Percentiles rank a stretch among this genome's conserved stretches.
These are phyloP conservation scores for Erebia epiphron DNA, from an alignment of 2,888 invertebrate species.

Conservation along the genomic window DNA sequence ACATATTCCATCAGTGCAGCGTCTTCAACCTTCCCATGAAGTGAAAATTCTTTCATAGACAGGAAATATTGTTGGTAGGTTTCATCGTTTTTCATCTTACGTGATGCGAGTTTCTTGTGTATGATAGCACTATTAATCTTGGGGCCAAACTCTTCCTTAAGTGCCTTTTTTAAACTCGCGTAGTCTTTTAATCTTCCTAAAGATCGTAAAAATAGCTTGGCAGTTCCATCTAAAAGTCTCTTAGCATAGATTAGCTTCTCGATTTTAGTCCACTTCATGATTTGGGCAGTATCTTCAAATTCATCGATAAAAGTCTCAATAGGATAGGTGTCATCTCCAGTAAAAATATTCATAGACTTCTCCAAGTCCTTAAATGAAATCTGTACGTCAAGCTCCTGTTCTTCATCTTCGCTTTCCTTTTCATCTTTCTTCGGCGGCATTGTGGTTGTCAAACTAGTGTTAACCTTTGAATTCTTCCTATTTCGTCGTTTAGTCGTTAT, in stretches of 20 bases:
- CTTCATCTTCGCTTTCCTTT: constrained; percentile 5
- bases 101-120: constrained; percentile 29
- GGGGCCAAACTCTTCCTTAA: constrained; percentile 31
- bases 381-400: not conserved
- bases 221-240: constrained; percentile 16
- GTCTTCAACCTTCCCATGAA: constrained; percentile 51
- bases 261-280: constrained; percentile 3
- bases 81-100: constrained; percentile 52
- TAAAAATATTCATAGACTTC: constrained; percentile 29
- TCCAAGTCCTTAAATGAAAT: constrained; percentile 25
- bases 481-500: no score
- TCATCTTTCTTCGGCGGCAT: constrained; percentile 31
- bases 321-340: constrained; percentile 26
- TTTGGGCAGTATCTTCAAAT: constrained; percentile 18
- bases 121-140: constrained; percentile 29
- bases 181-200: constrained; percentile 16
- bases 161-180: constrained; percentile 12
- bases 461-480: constrained; percentile 2
- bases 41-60: constrained; percentile 54
- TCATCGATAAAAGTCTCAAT: constrained; percentile 16
- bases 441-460: not conserved
- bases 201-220: constrained; percentile 18
- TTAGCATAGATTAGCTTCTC: constrained; percentile 22
- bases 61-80: constrained; percentile 55
- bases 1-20: constrained; percentile 56